These are phyloP conservation scores for Corydoras sp. DNA, from an alignment of 2,113 vertebrate species.

Conservation along the genomic window DNA sequence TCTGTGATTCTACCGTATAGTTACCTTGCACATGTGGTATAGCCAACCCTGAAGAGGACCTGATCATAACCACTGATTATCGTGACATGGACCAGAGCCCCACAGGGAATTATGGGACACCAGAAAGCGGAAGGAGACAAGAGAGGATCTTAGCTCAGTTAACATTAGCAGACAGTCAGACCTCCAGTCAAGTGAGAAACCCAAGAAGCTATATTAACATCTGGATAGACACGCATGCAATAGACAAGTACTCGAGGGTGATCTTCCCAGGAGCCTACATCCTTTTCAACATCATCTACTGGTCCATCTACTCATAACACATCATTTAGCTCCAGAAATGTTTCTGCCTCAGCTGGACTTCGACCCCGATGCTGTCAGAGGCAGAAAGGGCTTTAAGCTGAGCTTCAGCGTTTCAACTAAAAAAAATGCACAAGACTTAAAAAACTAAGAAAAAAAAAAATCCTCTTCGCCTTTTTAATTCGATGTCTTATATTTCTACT, in stretches of 20 bases:
- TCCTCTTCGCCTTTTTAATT: conserved; percentile 1
- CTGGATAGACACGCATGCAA: conserved; percentile 93
- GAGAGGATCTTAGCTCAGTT: conserved; percentile 85
- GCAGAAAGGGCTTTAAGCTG: not conserved
- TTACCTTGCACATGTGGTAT: conserved; percentile 81
- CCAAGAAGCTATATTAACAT: conserved; percentile 83
- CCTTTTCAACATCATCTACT: conserved; percentile 97
- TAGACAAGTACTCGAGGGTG: conserved; percentile 95
- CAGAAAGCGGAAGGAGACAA: conserved; percentile 77
- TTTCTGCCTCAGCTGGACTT: not conserved
- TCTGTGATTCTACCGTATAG: conserved; percentile 60
- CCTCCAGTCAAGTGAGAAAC: conserved; percentile 72
- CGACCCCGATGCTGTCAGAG: not conserved
- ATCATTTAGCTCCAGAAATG: not conserved
- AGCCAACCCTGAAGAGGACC: conserved; percentile 73
- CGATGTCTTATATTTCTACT: not conserved
- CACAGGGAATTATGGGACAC: conserved; percentile 71
- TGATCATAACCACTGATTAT: conserved; percentile 77
- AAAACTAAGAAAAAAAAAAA: not conserved
- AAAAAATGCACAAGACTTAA: not conserved
- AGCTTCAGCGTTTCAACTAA: too few species aligned
- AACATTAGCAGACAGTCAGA: conserved; percentile 72
- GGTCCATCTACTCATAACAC: conserved; percentile 90
- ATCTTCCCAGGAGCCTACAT: conserved; percentile 91
- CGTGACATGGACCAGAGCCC: conserved; percentile 78